Base-by-base conservation (phyloP, 2,888 invertebrate genomes). In the Cinara cedri region DNA sequence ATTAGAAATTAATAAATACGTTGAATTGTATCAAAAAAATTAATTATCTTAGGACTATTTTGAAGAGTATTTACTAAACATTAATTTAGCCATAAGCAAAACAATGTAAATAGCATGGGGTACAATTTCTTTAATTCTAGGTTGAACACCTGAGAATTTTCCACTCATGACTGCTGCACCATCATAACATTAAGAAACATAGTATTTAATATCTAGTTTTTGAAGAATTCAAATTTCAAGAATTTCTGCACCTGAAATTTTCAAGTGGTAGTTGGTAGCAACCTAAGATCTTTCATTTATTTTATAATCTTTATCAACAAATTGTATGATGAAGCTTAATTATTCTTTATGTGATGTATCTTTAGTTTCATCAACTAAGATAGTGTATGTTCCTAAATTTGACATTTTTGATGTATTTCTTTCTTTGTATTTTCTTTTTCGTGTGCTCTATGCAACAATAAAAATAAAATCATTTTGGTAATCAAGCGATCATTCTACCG, bases 181-280 rank as follows among this genome's bases (percentile, higher is more conserved):
- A 49, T 83, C 83, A 46, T 83, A 82, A 11, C 82, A 82, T 70
- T 83, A 83, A 21, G 82, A 82, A 72, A 82, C 72, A 46, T 71
- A 80, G 21, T 68, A 51, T 16, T 60, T 68, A 3, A 71, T 72
- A 34, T 72, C 54, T 44, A 80, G 21, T 44, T 65, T 65, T n/a
- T n/a, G n/a, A n/a, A n/a, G n/a, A n/a, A n/a, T n/a, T n/a, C n/a
- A n/a, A n/a, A n/a, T n/a, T n/a, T n/a, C n/a, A n/a, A n/a, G n/a
- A 24, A 62, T 62, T 62, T 62, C 26, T 26, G 62, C 24, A 62
- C 24, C 62, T 14, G 62, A 62, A 24, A 24, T 62, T 26, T 26
- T 62, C 62, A 62, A 24, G 34, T 62, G 62, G 21, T n/a, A n/a
- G n/a, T n/a, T n/a, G n/a, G n/a, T 21, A 11, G 34, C 34, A 62